Evolutionary conservation across 2,888 invertebrate genomes (phyloP).

Genomic region (Candidula unifasciata): DNA sequence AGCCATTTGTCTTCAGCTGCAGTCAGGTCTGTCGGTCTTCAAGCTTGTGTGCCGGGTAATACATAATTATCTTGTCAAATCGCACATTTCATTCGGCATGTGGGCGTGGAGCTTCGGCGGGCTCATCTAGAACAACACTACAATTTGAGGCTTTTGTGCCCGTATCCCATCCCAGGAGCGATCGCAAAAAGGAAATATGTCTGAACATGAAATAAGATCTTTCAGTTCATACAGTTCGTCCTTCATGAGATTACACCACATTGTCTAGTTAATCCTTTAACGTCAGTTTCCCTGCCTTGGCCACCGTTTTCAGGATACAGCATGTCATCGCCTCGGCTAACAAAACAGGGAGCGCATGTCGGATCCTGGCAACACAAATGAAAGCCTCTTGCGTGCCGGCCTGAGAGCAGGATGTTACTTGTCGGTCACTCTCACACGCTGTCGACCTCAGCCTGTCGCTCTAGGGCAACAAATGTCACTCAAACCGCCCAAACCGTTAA

Average conservation of each 20-base stretch:
- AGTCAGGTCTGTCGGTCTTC: neutral
- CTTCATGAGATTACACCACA: neutral
- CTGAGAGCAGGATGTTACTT: conserved; percentile 18
- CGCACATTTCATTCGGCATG: neutral
- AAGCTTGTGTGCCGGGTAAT: neutral
- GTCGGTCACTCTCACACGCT: conserved; percentile 42
- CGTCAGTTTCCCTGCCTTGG: neutral
- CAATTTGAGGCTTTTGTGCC: conserved; percentile 25
- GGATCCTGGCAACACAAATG: conserved; percentile 28
- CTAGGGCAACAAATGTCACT: conserved; percentile 21
- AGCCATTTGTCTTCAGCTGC: conserved; percentile 12
- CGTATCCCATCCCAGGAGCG: conserved; percentile 2
- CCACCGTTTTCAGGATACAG: conserved; percentile 1
- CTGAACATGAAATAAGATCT: conserved; percentile 8
- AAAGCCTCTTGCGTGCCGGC: conserved; percentile 30
- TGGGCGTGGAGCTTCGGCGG: neutral
- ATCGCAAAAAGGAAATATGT: neutral
- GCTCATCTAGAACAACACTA: conserved; percentile 14
- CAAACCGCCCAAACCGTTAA: neutral
- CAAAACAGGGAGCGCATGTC: conserved; percentile 29
- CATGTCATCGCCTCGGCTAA: conserved; percentile 16
- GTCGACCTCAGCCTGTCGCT: conserved; percentile 17
- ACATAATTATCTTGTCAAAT: conserved; percentile 21
- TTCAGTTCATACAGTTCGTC: conserved; percentile 2
- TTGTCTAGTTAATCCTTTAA: conserved; percentile 12